phyloP scores from a whole-genome alignment of 2,113 vertebrate genomes.

The Heloderma charlesbogerti region DNA sequence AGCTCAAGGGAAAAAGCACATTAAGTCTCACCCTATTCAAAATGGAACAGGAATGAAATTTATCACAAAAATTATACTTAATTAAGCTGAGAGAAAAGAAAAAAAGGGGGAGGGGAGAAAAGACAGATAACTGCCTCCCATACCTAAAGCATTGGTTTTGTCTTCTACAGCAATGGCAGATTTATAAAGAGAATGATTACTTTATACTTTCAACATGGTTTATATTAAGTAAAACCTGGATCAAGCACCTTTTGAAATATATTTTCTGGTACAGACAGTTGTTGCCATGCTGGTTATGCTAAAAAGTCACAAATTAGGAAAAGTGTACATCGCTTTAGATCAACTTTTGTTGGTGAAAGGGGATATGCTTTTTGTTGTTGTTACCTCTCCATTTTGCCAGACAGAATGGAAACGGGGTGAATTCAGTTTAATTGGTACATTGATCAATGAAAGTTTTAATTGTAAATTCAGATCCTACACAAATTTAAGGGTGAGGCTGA shows the following conservation, averaged over 20 bases:
- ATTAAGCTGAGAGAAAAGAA: conserved; percentile 30
- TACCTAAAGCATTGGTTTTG: neutral
- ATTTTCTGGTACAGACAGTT: neutral
- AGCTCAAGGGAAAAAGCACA: neutral
- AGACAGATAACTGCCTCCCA: neutral
- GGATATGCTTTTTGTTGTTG: neutral
- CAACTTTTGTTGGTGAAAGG: neutral
- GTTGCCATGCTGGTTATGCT: neutral
- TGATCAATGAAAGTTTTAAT: neutral
- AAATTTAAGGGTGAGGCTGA: neutral
- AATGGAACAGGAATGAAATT: neutral
- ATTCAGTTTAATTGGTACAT: neutral
- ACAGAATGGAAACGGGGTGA: neutral
- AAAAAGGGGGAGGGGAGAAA: conserved; percentile 12
- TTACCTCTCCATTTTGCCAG: neutral
- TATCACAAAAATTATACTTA: conserved; percentile 24
- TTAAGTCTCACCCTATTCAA: neutral
- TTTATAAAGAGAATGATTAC: neutral
- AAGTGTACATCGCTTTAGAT: neutral
- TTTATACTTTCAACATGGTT: neutral
- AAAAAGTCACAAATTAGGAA: neutral
- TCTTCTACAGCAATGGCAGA: neutral
- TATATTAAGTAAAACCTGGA: neutral
- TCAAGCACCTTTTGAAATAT: neutral
- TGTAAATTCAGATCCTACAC: neutral